Base-by-base conservation (phyloP, 2,888 invertebrate species). In the Leptopilina myrica region DNA sequence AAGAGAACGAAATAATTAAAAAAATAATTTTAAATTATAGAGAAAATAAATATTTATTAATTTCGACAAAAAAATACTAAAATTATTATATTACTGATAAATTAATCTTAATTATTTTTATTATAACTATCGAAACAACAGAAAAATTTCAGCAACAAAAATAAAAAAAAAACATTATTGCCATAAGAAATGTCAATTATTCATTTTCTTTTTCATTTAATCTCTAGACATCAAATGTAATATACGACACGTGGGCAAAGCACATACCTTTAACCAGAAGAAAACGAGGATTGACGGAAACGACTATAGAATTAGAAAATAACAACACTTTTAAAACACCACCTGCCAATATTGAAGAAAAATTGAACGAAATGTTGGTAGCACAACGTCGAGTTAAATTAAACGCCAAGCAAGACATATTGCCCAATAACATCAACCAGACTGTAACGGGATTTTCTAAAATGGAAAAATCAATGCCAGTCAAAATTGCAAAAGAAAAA, bases 181-280 rank as follows among this genome's bases (percentile, higher is more conserved):
- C 2, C 2, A 0, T 33, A 33, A 33, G 33, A 33, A 33, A 33
- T 56, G 14, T 56, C 56, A 56, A 56, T 56, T 46, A 46, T 46
- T 46, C 9, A 11, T 46, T 46, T n/a, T 78, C 81, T 64, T 75
- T 20, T 69, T 69, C 49, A 9, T 3, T 6, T 20, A 53, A 12
- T 49, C 20, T 33, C n/a, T 20, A 67, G 69, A 56, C 69, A n/a
- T 53, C 69, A 14, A 2, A n/a, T 73, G 69, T 80, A 0, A 80
- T 86, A 66, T 77, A 69, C 66, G 83, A 87, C 81, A 78, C 76
- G 20, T 64, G 49, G 1, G 85, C 85, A n/a, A 84, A 82, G 11
- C 56, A 84, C 69, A 64, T 84, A 33, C 83, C 82, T 1, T 33
- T 78, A 8, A 43, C 77, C 14, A 67, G 65, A 64, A 80, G 83